A percentile compares a stretch with the other conserved stretches of the same genome.
These are phyloP conservation scores for Thereva nobilitata DNA, from an alignment of 2,888 invertebrate genomes.

Conservation along the genomic window DNA sequence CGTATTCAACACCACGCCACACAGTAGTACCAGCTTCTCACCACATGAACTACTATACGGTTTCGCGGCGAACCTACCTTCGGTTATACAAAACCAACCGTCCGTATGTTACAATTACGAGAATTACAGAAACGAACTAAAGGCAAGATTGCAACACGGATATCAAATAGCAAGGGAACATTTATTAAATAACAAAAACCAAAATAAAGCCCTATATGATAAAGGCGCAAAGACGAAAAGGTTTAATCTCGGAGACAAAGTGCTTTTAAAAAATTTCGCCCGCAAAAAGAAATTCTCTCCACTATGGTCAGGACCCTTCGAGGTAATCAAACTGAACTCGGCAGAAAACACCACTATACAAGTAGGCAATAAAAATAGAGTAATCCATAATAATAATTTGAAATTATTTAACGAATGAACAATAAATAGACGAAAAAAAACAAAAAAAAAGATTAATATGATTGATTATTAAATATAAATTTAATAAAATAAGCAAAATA, in stretches of 20 bases:
- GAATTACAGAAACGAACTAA: background rate
- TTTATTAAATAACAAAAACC: background rate
- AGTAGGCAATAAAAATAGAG: background rate
- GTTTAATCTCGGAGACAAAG: background rate
- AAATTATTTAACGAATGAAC: background rate
- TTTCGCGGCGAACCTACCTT: background rate
- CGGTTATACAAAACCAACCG: background rate
- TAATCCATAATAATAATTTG: background rate
- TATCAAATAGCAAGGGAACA: background rate
- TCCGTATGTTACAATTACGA: background rate
- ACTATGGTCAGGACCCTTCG: background rate
- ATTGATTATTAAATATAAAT: no score
- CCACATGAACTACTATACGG: conserved; percentile 7
- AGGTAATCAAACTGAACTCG: background rate
- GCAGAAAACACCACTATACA: background rate
- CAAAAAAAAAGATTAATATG: no score
- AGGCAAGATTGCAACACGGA: background rate
- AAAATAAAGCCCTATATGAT: conserved; percentile 1
- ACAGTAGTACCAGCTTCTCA: background rate
- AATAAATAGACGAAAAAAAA: no score
- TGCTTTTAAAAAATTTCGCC: background rate
- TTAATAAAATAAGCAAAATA: no score
- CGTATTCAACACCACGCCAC: background rate
- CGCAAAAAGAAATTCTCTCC: background rate
- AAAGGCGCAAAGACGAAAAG: background rate